These are phyloP conservation scores for Caenorhabditis wallacei DNA, from an alignment of 2,888 invertebrate genomes.

Conservation along the genomic window DNA sequence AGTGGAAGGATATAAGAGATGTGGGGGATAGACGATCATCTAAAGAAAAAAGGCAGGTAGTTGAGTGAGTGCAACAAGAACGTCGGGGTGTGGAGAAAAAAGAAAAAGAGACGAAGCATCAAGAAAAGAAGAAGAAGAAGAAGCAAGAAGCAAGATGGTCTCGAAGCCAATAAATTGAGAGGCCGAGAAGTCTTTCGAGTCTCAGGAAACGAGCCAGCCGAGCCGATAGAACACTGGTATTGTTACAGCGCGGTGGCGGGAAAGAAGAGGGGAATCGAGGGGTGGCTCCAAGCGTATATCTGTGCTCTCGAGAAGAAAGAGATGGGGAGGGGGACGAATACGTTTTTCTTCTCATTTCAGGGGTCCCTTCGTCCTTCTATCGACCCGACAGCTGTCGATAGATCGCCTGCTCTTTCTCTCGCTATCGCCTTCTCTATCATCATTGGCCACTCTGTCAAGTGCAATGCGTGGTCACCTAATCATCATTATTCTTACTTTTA, in stretches of 20 bases:
- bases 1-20: conserved; percentile 17
- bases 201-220: conserved; percentile 10
- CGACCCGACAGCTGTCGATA: conserved; percentile 51
- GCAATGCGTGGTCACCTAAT: conserved; percentile 67
- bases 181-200: conserved; percentile 39
- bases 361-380: conserved; percentile 30
- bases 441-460: conserved; percentile 49
- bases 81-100: conserved; percentile 12
- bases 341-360: conserved; percentile 61
- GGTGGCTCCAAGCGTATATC: conserved; percentile 6
- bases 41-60: conserved; percentile 25
- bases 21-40: neutral
- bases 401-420: conserved; percentile 44
- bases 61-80: conserved; percentile 53
- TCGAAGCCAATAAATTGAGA: conserved; percentile 62
- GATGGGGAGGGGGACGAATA: conserved; percentile 7
- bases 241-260: conserved; percentile 69
- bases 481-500: conserved; percentile 54
- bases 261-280: conserved; percentile 4
- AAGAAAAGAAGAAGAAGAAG: conserved; percentile 25
- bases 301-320: neutral
- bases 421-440: conserved; percentile 36
- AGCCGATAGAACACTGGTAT: conserved; percentile 68
- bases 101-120: conserved; percentile 24
- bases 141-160: conserved; percentile 35